phyloP scores from a whole-genome alignment of 2,113 vertebrate genomes.

The Cynoglossus semilaevis region DNA sequence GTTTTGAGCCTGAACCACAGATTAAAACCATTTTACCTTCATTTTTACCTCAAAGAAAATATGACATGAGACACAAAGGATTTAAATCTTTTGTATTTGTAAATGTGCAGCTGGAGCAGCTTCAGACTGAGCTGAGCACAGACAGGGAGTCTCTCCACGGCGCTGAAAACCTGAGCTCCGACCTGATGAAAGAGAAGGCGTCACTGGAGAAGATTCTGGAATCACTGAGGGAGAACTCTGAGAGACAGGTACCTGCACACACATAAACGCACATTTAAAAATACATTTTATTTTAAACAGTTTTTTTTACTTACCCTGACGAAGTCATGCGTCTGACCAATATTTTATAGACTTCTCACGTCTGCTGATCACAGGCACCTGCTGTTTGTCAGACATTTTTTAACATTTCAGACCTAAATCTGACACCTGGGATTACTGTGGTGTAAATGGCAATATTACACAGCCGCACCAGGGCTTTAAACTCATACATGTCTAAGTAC shows the following conservation, averaged over 20 bases:
- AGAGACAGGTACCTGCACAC: constrained; percentile 83
- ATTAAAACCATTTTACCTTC: too few relatives aligned
- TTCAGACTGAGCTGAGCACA: constrained; percentile 82
- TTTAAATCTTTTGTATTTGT: background rate
- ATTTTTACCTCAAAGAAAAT: too few relatives aligned
- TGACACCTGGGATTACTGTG: background rate
- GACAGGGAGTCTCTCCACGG: constrained; percentile 87
- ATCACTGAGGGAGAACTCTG: constrained; percentile 89
- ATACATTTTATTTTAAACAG: too few relatives aligned
- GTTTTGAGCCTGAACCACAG: too few relatives aligned
- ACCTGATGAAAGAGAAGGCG: constrained; percentile 95
- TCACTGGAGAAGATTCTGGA: constrained; percentile 94
- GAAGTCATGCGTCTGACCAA: background rate
- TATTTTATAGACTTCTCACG: background rate
- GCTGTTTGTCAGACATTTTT: too few relatives aligned
- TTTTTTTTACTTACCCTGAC: too few relatives aligned
- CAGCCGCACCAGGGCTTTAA: constrained; percentile 1
- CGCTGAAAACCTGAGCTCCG: constrained; percentile 86
- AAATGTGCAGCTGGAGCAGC: constrained; percentile 82
- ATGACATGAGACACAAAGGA: background rate
- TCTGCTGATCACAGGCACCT: background rate
- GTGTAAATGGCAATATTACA: constrained; percentile 15
- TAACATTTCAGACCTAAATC: background rate
- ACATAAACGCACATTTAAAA: background rate
- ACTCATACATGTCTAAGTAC: too few relatives aligned